Conservation (phyloP, 2,113 vertebrate species). For the Gallinago paraguaiae region DNA sequence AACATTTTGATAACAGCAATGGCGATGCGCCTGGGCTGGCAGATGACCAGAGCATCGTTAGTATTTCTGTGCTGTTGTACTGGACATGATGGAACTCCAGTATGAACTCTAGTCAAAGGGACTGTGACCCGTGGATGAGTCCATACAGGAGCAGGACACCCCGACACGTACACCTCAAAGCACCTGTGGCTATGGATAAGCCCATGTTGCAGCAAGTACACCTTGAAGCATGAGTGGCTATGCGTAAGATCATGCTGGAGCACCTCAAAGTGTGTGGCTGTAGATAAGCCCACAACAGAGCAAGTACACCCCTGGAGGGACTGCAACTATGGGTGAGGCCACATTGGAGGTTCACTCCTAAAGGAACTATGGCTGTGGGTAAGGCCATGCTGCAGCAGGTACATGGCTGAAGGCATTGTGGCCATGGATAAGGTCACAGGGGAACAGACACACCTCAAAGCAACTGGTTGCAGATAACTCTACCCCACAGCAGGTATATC, state of each 20-base stretch:
- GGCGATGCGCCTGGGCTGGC: neutral
- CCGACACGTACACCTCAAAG: neutral
- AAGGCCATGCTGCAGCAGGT: neutral
- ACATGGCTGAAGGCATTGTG: neutral
- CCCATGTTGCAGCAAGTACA: neutral
- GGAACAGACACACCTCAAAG: no score
- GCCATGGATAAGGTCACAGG: neutral
- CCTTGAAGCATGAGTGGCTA: neutral
- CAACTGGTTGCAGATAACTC: no score
- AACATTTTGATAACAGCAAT: neutral
- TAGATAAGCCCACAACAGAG: neutral
- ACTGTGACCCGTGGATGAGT: neutral
- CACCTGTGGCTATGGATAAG: neutral
- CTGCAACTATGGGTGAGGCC: neutral
- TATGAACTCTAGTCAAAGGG: neutral
- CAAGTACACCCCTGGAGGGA: neutral
- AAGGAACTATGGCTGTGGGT: neutral
- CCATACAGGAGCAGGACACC: neutral
- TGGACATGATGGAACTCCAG: neutral
- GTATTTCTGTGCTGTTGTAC: neutral
- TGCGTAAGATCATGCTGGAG: neutral
- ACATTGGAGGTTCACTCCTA: neutral
- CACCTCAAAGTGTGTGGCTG: neutral
- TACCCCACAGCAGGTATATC: neutral
- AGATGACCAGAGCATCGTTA: neutral